Base-by-base conservation (phyloP, 2,797 vertebrate genomes). In the Gastrophryne carolinensis region DNA sequence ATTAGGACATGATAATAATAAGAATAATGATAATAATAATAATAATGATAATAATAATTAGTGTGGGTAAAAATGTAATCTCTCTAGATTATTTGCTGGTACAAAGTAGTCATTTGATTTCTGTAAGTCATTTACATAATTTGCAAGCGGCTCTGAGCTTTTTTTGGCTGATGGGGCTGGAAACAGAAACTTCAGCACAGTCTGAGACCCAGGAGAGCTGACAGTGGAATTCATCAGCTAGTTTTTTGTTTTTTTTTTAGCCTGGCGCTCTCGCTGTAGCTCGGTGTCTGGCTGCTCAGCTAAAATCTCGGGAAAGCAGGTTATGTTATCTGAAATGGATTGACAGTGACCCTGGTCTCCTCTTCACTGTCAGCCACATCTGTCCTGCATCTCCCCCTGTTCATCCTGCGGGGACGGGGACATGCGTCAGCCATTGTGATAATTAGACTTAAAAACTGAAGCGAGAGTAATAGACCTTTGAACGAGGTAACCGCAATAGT, bases 131-230 rank as follows among this genome's bases (percentile, higher is more conserved):
- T 35, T 70, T 41, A 63, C 27, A 70, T 34, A 41, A 54, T 70
- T 63, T 76, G 57, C 17, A 15, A 37, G 19, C 63, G 17, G 10
- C 12, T 11, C 26, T 54, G 53, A 30, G 73, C 54, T 69, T 73
- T 67, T 30, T 65, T 70, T 77, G 67, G 67, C 57, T 77, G 75
- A 71, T 65, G 52, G 60, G 47, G 19, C 50, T 57, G 37, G 50
- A 77, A 77, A 70, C 50, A 58, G 52, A 77, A 39, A 71, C 60
- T 77, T 77, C 75, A 77, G 75, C 67, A 77, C 39, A 57, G 75
- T 57, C 47, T 35, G 67, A 57, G 67, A 72, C 75, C 75, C 75
- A 58, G 52, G 75, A 71, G 75, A 77, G 67, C 75, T 77, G 75
- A 77, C 75, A 37, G n/a, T 71, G 75, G 54, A 49, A 71, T 64